Evolutionary conservation across 64 coral and sea anemone genomes (phyloP), one percentile per base, ranked within the genome.

Genomic region (Montipora sp.): DNA sequence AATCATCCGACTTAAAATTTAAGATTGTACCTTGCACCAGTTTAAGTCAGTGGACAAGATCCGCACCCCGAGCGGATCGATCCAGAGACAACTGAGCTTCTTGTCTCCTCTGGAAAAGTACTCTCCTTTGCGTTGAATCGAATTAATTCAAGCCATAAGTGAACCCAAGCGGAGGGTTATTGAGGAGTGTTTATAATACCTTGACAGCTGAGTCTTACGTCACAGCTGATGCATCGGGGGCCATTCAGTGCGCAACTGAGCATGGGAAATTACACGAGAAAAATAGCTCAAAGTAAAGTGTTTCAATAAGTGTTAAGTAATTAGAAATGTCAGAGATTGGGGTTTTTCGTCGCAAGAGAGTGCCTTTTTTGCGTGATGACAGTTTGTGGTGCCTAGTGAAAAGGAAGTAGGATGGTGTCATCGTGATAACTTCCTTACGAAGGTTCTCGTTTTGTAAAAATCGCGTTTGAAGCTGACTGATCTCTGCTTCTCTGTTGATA

Each of bases 291-390:
- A 36, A 36, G 36, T 36, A 36, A 36, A 85, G 11, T 21, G 16
- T 71, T 71, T 71, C n/a, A 63, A 71, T 50, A 55, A 82, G 58
- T 63, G 55, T 82, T 49, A 85, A 50, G 45, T 85, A 85, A 85
- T 71, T 85, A 71, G 36, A 0, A 49, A 71, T 72, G 45, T 71
- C 45, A 85, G 45, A 5, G 4, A 7, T 5, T 71, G 7, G 57
- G 14, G 46, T 63, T 16, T 4, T 82, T 6, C 47, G 7, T 11
- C 14, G 2, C 2, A 14, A n/a, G 0, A 7, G 19, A 6, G 2
- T 47, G 19, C 10, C 2, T 7, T 6, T 3, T 5, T 8, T 18
- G 12, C 24, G 58, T 36, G 13, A 7, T 66, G 8, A 22, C 18
- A 27, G 78, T 4, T 50, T 19, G 3, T 3, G 60, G 13, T 63